Percentiles rank a stretch among this genome's conserved stretches.
Conservation (phyloP, 2,113 vertebrate genomes). For the Struthio camelus region DNA sequence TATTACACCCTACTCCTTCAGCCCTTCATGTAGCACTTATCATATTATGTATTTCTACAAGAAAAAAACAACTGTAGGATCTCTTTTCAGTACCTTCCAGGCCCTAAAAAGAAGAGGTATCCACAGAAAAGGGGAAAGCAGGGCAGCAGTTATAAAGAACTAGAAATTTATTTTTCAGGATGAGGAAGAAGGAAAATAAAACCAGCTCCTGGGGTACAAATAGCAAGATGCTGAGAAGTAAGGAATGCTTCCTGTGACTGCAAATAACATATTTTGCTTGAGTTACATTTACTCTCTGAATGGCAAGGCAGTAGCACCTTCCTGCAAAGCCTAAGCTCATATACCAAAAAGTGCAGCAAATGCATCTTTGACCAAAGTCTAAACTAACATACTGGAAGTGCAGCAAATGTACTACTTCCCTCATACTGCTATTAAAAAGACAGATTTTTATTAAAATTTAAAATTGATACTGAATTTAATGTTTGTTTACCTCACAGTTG, state of each 20-base stretch:
- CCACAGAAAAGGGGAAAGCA: not conserved
- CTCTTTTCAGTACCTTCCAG: not conserved
- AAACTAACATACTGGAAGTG: not conserved
- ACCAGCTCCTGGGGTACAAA: not conserved
- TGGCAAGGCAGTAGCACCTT: not conserved
- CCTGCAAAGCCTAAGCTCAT: not conserved
- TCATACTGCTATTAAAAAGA: not conserved
- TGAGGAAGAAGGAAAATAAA: not conserved
- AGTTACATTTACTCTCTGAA: not conserved
- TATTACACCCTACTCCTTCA: not conserved
- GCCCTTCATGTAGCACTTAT: not conserved
- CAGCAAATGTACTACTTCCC: not conserved
- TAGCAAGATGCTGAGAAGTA: not conserved
- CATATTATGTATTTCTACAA: no score
- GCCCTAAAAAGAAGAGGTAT: not conserved
- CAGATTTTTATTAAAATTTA: not conserved
- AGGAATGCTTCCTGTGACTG: not conserved
- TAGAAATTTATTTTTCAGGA: not conserved
- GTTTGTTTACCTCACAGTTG: not conserved
- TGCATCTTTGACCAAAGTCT: not conserved
- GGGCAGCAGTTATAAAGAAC: not conserved
- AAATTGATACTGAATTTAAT: not conserved
- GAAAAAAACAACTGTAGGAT: not conserved
- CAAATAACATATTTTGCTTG: not conserved
- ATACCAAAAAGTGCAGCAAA: not conserved